Percentiles rank a stretch among this genome's conserved stretches.
Evolutionary conservation across 2,797 vertebrate genomes (phyloP).

Genomic region (Brachymystax lenok): DNA sequence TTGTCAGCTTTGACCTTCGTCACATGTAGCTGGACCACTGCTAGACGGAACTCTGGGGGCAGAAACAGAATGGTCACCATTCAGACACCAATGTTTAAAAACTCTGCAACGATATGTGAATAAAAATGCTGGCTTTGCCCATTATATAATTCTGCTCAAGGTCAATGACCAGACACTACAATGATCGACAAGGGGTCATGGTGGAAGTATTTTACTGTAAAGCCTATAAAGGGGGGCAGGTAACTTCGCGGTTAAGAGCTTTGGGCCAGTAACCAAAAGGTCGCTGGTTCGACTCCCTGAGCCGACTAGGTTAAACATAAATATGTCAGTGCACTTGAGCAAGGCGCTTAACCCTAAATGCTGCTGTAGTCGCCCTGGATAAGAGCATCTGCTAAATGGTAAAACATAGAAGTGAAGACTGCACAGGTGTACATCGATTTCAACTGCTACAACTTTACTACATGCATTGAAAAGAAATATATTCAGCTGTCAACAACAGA

Average conservation of each 20-base stretch:
- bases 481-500: neutral
- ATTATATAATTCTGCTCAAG: neutral
- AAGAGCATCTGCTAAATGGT: no score
- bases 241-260: no score
- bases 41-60: conserved; percentile 86
- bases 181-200: no score
- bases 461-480: neutral
- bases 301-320: no score
- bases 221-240: no score
- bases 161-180: no score
- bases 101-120: neutral
- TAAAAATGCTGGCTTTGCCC: neutral
- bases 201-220: no score
- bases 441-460: no score
- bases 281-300: no score
- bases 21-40: conserved; percentile 90
- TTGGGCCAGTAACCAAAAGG: no score
- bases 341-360: no score
- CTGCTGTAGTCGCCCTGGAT: no score
- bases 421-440: neutral
- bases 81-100: neutral
- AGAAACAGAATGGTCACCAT: neutral
- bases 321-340: neutral
- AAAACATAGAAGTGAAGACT: neutral
- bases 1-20: conserved; percentile 86